phyloP scores from a whole-genome alignment of 2,888 invertebrate species.

The Ochropleura leucogaster region DNA sequence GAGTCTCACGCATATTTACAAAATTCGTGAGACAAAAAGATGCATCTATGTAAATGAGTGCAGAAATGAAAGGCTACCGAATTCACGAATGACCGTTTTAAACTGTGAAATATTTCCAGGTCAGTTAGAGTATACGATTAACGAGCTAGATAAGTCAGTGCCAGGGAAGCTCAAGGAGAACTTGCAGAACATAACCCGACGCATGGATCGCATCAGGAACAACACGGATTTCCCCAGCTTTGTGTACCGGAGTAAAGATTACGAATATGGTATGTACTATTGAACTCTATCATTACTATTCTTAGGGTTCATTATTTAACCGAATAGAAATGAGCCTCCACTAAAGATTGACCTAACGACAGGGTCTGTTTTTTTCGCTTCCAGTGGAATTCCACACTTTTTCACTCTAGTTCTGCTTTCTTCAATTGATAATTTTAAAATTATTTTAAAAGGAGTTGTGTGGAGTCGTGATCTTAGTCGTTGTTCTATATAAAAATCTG shows the following conservation, averaged over 20 bases:
- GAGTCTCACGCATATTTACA: conserved; percentile 27
- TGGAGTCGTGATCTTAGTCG: neutral
- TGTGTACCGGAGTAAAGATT: conserved; percentile 85
- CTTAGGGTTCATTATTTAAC: neutral
- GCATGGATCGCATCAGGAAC: conserved; percentile 85
- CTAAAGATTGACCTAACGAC: neutral
- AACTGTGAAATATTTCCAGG: conserved; percentile 70
- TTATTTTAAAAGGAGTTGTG: neutral
- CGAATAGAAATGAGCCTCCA: neutral
- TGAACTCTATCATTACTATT: conserved; percentile 44
- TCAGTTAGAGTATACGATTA: conserved; percentile 86
- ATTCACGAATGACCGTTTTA: conserved; percentile 9
- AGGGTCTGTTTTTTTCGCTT: neutral
- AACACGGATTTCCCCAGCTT: conserved; percentile 76
- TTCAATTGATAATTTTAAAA: neutral
- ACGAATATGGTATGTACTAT: conserved; percentile 83
- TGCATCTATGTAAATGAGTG: conserved; percentile 35
- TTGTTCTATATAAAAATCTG: neutral
- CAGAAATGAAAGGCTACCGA: conserved; percentile 9
- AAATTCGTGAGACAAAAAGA: conserved; percentile 11
- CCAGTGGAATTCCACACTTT: too few relatives aligned
- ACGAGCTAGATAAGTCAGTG: conserved; percentile 85
- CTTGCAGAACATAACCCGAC: conserved; percentile 82
- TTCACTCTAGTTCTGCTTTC: neutral
- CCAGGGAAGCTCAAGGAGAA: conserved; percentile 85